These are phyloP conservation scores for Oasisia sp. DNA, from an alignment of 2,888 invertebrate genomes.

Conservation along the genomic window DNA sequence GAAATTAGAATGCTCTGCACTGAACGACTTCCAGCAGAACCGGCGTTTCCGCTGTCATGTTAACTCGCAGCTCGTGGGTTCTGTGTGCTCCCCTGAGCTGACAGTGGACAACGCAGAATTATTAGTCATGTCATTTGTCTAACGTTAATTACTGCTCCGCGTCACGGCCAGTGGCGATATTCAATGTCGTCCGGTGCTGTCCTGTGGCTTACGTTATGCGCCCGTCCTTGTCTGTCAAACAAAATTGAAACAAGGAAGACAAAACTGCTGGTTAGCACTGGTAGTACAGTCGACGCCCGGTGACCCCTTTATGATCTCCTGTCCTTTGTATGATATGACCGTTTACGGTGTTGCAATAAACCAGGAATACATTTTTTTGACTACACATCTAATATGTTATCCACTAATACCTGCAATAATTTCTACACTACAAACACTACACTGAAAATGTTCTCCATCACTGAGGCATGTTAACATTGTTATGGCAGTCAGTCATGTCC, in stretches of 20 bases:
- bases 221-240: not conserved
- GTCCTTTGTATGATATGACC: not conserved
- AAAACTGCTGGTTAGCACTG: not conserved
- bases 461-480: too few relatives aligned
- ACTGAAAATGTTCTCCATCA: too few relatives aligned
- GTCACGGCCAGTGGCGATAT: not conserved
- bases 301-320: not conserved
- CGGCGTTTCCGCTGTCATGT: not conserved
- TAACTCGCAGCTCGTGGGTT: not conserved
- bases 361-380: not conserved
- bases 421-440: not conserved
- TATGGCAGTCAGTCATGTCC: too few relatives aligned
- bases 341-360: not conserved
- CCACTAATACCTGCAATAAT: not conserved
- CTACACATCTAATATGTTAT: not conserved
- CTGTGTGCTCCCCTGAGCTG: not conserved
- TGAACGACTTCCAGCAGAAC: not conserved
- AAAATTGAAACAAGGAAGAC: not conserved
- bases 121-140: constrained; percentile 1
- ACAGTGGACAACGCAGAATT: not conserved
- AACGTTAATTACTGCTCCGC: not conserved
- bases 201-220: not conserved
- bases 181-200: not conserved
- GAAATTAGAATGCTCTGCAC: constrained; percentile 13
- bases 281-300: not conserved